phyloP scores from a whole-genome alignment of 2,113 vertebrate genomes.

The Micronisus gabar region DNA sequence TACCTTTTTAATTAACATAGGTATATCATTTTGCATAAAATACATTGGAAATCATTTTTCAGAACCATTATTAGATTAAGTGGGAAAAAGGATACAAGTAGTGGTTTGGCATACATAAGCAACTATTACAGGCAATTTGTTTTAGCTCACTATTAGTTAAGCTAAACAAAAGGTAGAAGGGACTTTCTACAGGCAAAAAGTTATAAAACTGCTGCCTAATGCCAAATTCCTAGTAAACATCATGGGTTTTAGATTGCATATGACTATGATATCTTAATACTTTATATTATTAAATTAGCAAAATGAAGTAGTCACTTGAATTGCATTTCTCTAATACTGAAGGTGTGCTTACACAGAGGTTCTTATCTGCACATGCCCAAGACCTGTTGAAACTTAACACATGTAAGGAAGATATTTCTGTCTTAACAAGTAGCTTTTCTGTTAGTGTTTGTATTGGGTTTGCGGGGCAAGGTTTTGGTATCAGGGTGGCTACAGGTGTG shows the following conservation, averaged over 20 bases:
- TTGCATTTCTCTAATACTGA: neutral
- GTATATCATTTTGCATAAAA: neutral
- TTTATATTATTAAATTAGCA: neutral
- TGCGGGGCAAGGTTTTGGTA: too few species aligned
- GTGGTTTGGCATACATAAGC: neutral
- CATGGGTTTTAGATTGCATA: neutral
- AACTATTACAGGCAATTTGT: neutral
- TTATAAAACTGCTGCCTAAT: neutral
- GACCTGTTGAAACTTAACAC: neutral
- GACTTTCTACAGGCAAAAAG: neutral
- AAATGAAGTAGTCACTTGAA: neutral
- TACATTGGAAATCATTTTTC: neutral
- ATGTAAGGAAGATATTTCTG: neutral
- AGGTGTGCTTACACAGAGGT: neutral
- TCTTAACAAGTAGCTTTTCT: neutral
- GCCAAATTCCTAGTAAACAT: neutral
- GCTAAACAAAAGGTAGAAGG: neutral
- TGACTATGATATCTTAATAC: neutral
- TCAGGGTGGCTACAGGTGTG: too few species aligned
- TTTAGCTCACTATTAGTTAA: neutral
- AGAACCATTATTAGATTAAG: neutral
- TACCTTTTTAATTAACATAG: neutral
- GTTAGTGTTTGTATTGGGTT: neutral
- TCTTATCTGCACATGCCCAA: neutral
- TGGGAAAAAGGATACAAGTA: neutral